Conservation (phyloP, 2,113 vertebrate genomes). For the Laticauda colubrina region DNA sequence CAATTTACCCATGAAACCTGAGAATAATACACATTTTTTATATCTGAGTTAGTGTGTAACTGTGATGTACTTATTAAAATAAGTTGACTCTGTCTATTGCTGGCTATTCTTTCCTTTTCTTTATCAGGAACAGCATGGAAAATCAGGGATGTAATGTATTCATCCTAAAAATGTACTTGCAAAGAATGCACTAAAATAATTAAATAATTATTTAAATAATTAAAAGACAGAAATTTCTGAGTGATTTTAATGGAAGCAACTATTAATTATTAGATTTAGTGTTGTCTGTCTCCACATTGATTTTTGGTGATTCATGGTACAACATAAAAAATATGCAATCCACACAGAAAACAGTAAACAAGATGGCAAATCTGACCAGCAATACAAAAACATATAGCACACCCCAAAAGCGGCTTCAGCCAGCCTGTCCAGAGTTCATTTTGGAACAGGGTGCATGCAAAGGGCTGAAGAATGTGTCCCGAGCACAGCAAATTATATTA, state of each 20-base stretch:
- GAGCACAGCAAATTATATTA: not conserved
- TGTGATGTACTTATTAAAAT: not conserved
- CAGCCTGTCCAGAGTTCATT: not conserved
- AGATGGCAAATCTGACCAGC: not conserved
- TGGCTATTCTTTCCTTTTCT: not conserved
- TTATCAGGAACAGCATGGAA: not conserved
- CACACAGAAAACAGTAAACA: not conserved
- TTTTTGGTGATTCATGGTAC: too few relatives aligned
- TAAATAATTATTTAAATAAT: not conserved
- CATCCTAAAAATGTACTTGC: not conserved
- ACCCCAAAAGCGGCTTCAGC: not conserved
- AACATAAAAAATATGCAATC: not conserved
- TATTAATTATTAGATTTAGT: not conserved
- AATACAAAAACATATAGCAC: not conserved
- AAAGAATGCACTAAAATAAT: not conserved
- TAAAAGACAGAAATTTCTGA: not conserved
- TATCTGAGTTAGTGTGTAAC: not conserved
- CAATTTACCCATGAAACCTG: not conserved
- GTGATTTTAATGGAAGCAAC: not conserved
- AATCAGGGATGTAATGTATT: not conserved
- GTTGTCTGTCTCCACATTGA: not conserved
- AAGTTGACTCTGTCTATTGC: not conserved
- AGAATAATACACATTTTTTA: constrained; percentile 4
- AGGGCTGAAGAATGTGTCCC: not conserved
- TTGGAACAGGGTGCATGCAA: not conserved